Conservation (phyloP, 2,113 vertebrate species). For the Trichomycterus rosablanca region DNA sequence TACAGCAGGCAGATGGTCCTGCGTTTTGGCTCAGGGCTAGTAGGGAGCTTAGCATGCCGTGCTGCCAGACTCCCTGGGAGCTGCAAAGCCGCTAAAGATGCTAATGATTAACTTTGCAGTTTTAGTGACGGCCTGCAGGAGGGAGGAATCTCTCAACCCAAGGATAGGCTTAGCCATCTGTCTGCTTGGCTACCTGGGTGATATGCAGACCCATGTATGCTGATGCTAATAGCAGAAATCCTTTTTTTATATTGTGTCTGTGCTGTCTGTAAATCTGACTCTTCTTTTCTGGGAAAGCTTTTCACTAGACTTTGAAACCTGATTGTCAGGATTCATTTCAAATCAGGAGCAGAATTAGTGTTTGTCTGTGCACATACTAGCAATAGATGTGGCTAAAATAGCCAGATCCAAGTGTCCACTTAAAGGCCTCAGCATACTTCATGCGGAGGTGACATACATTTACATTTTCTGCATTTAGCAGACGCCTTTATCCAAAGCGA, state of each 20-base stretch:
- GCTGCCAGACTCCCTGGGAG: constrained; percentile 32
- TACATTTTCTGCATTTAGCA: too few relatives aligned
- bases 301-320: too few relatives aligned
- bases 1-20: constrained; percentile 56
- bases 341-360: too few relatives aligned
- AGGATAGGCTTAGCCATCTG: constrained; percentile 61
- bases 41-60: not conserved
- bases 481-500: too few relatives aligned
- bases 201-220: constrained; percentile 4
- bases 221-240: not conserved
- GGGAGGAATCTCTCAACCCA: constrained; percentile 40
- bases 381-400: too few relatives aligned
- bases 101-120: constrained; percentile 59
- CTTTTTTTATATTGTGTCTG: not conserved
- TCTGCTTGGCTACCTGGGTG: constrained; percentile 17
- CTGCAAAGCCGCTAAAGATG: constrained; percentile 50
- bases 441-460: too few relatives aligned
- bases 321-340: too few relatives aligned
- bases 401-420: too few relatives aligned
- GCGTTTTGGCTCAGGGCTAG: constrained; percentile 41
- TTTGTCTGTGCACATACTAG: too few relatives aligned
- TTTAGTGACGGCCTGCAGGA: constrained; percentile 49
- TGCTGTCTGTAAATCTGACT: not conserved
- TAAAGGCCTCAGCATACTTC: too few relatives aligned
- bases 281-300: too few relatives aligned